These are phyloP conservation scores for Acromyrmex echinatior DNA, from an alignment of 1,140 invertebrate species.

Conservation along the genomic window DNA sequence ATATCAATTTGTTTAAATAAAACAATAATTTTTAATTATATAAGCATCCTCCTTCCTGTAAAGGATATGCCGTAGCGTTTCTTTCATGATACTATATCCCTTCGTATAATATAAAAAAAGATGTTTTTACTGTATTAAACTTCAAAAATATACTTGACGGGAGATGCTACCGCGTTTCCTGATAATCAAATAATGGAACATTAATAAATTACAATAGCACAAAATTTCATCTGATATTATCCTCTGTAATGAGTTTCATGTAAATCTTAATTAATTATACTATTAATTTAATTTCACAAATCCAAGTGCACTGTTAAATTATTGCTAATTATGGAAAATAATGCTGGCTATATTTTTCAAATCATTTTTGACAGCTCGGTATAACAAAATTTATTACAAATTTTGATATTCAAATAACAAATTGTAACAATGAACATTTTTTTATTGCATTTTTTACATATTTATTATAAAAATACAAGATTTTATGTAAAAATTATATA, in stretches of 20 bases:
- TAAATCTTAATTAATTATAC: not conserved
- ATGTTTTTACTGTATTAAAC: no score
- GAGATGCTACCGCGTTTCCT: no score
- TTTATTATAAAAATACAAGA: not conserved
- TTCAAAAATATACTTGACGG: no score
- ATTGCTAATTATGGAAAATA: not conserved
- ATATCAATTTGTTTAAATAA: no score
- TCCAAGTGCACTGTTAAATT: not conserved
- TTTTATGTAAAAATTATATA: not conserved
- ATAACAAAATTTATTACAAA: not conserved
- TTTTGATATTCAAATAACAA: not conserved
- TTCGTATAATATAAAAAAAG: no score
- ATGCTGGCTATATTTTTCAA: not conserved
- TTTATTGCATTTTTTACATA: not conserved
- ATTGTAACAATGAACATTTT: no score
- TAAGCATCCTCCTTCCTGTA: no score
- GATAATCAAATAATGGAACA: not conserved
- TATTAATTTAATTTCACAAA: constrained; percentile 6
- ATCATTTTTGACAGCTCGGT: not conserved
- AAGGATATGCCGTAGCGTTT: no score
- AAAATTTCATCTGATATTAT: constrained; percentile 2
- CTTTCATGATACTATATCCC: no score
- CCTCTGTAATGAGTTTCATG: constrained; percentile 5
- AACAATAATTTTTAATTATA: no score
- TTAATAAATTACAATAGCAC: constrained; percentile 1